A percentile compares a stretch with the other conserved stretches of the same genome.
Evolutionary conservation across 2,797 vertebrate species (phyloP).

Genomic region (Oreochromis mossambicus): DNA sequence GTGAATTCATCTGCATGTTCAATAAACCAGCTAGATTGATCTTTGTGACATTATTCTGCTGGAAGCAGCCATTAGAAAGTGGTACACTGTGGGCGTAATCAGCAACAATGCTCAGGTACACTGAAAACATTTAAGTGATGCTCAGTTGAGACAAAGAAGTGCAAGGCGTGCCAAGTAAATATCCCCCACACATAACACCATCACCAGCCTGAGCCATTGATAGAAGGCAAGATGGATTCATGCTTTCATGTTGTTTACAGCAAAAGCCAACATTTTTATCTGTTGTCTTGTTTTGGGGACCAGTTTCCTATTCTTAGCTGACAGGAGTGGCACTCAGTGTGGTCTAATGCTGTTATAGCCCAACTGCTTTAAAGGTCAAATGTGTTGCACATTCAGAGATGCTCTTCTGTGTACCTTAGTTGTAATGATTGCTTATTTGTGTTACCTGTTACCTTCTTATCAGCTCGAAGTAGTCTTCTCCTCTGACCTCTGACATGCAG

Average conservation of each 20-base stretch:
- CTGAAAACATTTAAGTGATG: neutral
- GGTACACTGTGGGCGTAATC: neutral
- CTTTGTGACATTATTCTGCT: neutral
- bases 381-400: neutral
- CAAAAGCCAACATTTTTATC: neutral
- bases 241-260: neutral
- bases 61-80: neutral
- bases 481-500: neutral
- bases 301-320: neutral
- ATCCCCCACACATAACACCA: neutral
- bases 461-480: neutral
- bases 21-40: neutral
- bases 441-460: neutral
- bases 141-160: neutral
- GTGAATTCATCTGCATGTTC: neutral
- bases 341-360: neutral
- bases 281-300: neutral
- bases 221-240: neutral
- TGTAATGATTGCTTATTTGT: neutral
- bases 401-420: neutral
- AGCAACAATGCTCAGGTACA: neutral
- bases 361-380: neutral
- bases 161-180: neutral
- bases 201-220: rapidly evolving
- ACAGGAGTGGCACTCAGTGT: neutral